Evolutionary conservation across 2,113 vertebrate genomes (phyloP).

Genomic region (Dendrocopos noguchii): DNA sequence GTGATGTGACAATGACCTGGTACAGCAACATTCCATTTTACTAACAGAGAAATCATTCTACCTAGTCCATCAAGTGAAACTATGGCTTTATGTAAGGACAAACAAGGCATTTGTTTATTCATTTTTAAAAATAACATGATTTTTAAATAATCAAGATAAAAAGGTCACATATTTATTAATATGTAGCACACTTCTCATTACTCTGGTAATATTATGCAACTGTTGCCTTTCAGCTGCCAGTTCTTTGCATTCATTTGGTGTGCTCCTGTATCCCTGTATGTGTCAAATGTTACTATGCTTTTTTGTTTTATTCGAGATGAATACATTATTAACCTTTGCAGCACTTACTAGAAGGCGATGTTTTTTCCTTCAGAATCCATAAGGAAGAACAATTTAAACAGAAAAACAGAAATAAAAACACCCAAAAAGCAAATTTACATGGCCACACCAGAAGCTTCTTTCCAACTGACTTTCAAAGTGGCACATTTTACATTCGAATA

Average conservation of each 20-base stretch:
- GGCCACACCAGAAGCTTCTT: neutral
- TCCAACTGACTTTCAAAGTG: conserved; percentile 2
- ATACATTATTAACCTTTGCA: conserved; percentile 54
- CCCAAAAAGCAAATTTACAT: neutral
- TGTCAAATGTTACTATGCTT: conserved; percentile 36
- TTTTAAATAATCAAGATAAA: conserved; percentile 69
- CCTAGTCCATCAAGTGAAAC: neutral
- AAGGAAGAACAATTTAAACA: neutral
- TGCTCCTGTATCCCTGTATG: neutral
- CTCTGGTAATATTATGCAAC: conserved; percentile 58
- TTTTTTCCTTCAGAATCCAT: neutral
- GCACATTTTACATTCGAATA: neutral
- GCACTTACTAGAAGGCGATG: neutral
- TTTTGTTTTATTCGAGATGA: conserved; percentile 42
- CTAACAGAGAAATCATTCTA: neutral
- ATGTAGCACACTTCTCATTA: conserved; percentile 62
- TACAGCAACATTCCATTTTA: neutral
- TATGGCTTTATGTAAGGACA: conserved; percentile 44
- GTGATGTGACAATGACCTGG: neutral
- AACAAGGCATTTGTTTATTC: conserved; percentile 51
- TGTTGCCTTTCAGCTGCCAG: conserved; percentile 37
- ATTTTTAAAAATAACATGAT: conserved; percentile 58
- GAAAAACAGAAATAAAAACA: neutral
- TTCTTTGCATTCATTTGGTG: conserved; percentile 25
- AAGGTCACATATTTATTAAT: conserved; percentile 75